phyloP scores from a whole-genome alignment of 2,888 invertebrate genomes.

The Nomada goodeniana region DNA sequence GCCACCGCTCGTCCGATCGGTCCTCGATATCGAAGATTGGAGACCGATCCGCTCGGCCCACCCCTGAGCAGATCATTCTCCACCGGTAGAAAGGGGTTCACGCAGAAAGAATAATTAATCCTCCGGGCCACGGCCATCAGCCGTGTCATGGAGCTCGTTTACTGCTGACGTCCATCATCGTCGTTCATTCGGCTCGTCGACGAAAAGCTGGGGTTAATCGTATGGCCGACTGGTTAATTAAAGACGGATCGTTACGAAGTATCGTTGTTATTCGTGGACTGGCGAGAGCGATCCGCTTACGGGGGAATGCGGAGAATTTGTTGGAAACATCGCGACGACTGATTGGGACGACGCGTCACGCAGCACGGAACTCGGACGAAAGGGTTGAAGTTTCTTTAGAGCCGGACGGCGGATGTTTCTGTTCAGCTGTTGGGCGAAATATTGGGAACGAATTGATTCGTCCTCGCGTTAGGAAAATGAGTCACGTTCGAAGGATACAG shows the following conservation, averaged over 20 bases:
- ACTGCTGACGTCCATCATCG: constrained; percentile 36
- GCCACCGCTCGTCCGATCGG: constrained; percentile 75
- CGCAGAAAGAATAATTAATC: constrained; percentile 70
- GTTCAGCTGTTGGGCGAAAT: no score
- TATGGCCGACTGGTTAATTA: constrained; percentile 42
- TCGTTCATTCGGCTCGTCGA: constrained; percentile 2
- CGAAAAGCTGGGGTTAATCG: constrained; percentile 25
- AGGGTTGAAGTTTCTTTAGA: no score
- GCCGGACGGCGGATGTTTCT: no score
- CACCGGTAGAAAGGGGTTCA: constrained; percentile 49
- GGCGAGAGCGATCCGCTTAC: not conserved
- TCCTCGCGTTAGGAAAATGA: no score
- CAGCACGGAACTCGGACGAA: not conserved
- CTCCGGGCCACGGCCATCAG: constrained; percentile 26
- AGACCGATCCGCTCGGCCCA: constrained; percentile 69
- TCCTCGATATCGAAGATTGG: constrained; percentile 72
- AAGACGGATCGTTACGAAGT: constrained; percentile 21
- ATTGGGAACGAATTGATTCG: no score
- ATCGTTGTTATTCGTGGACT: not conserved
- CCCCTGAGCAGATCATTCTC: constrained; percentile 70
- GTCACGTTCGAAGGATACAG: not conserved
- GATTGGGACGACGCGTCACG: not conserved
- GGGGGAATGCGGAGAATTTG: no score
- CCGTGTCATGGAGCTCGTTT: constrained; percentile 27
- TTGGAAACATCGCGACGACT: not conserved